Evolutionary conservation across 2,888 invertebrate species (phyloP).

Genomic region (Blastobasis adustella): DNA sequence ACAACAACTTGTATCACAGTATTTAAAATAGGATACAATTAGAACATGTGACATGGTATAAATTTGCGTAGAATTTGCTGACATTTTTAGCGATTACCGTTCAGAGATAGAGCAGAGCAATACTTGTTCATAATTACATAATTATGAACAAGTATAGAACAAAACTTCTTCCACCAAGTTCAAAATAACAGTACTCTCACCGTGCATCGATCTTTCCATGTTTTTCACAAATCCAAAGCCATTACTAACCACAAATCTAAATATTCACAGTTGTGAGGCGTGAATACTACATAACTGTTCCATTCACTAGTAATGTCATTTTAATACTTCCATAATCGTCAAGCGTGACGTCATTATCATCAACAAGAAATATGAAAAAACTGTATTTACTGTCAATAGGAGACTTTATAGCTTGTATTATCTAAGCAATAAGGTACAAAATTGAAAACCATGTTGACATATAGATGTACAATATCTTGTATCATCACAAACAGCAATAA

Average conservation of each 20-base stretch:
- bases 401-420: slow-evolving; percentile 9
- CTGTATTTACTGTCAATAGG: slow-evolving; percentile 1
- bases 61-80: too few relatives aligned
- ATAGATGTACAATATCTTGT: slow-evolving; percentile 1
- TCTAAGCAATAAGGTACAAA: slow-evolving; percentile 18
- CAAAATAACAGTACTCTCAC: neutral
- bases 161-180: neutral
- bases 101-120: too few relatives aligned
- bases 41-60: too few relatives aligned
- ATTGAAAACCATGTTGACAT: slow-evolving; percentile 8
- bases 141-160: neutral
- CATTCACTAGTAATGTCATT: slow-evolving; percentile 63
- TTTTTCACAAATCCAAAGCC: neutral
- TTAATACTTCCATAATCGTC: slow-evolving; percentile 55
- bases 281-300: slow-evolving; percentile 59
- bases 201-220: too few relatives aligned
- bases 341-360: slow-evolving; percentile 66
- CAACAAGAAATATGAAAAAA: slow-evolving; percentile 21
- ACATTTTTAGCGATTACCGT: too few relatives aligned
- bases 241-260: slow-evolving; percentile 24
- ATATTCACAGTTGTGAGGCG: slow-evolving; percentile 43
- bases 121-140: neutral
- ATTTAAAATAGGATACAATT: too few relatives aligned
- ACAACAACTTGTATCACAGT: too few relatives aligned
- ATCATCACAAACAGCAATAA: slow-evolving; percentile 16